Conservation (phyloP, 2,888 invertebrate species). For the Cremastinae sp. region DNA sequence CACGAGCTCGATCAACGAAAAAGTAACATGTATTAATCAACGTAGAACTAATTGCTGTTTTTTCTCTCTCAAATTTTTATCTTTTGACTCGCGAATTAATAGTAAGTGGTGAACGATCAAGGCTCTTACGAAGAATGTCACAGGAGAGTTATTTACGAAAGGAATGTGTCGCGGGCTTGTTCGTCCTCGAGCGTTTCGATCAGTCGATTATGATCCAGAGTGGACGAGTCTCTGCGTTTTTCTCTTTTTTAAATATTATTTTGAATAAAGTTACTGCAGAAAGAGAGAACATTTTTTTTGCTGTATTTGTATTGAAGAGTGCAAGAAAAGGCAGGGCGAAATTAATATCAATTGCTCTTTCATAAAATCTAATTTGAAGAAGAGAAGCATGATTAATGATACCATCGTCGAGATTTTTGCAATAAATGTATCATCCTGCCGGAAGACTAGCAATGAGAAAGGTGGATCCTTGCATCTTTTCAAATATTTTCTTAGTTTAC, state of each 20-base stretch:
- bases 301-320: too few relatives aligned
- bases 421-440: neutral
- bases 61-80: conserved; percentile 21
- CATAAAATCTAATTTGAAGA: too few relatives aligned
- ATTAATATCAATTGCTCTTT: too few relatives aligned
- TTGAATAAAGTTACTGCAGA: neutral
- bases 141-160: conserved; percentile 76
- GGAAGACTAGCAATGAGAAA: conserved; percentile 1
- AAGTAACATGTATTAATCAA: conserved; percentile 13
- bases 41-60: conserved; percentile 3
- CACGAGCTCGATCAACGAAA: neutral
- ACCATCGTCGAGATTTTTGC: neutral
- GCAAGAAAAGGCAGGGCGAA: too few relatives aligned
- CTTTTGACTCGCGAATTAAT: conserved; percentile 23
- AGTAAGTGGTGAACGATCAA: conserved; percentile 69
- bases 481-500: neutral
- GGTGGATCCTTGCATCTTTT: neutral
- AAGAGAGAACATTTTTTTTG: too few relatives aligned
- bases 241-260: conserved; percentile 5
- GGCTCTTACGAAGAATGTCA: conserved; percentile 77
- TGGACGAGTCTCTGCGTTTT: conserved; percentile 32
- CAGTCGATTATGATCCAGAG: conserved; percentile 51
- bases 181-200: conserved; percentile 68
- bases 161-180: conserved; percentile 75
- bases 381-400: neutral